phyloP scores from a whole-genome alignment of 2,113 vertebrate genomes.

The Anthoscopus minutus region DNA sequence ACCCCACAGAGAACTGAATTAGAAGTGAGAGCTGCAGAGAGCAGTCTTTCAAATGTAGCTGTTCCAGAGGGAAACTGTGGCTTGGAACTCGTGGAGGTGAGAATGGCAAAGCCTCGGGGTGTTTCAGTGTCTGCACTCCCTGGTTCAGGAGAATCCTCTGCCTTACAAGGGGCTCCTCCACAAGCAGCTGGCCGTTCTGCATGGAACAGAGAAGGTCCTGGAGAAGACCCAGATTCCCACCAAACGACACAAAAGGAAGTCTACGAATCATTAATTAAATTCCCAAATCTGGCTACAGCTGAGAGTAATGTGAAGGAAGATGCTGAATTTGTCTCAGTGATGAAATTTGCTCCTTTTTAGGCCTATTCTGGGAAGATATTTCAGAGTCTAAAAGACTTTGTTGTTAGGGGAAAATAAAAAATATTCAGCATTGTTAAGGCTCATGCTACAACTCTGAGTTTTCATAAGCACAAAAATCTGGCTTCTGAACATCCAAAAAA shows the following conservation, averaged over 20 bases:
- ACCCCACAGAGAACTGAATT: accelerated
- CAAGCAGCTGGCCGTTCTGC: neutral
- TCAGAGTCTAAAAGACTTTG: neutral
- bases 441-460: neutral
- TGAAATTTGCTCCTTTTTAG: neutral
- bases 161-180: neutral
- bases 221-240: neutral
- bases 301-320: neutral
- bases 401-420: neutral
- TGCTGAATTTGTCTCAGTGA: neutral
- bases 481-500: neutral
- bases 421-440: neutral
- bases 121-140: neutral
- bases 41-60: neutral
- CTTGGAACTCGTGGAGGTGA: accelerated
- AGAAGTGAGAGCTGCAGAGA: neutral
- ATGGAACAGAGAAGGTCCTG: neutral
- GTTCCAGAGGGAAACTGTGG: accelerated
- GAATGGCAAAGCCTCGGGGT: neutral
- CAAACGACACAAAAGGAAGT: neutral
- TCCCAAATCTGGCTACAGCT: neutral
- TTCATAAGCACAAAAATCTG: neutral
- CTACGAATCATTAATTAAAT: neutral
- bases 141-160: neutral
- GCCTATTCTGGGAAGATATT: neutral